Evolutionary conservation across 2,113 vertebrate species (phyloP), one percentile per base, ranked within the genome.

Genomic region (Corythornis madagascariensis): DNA sequence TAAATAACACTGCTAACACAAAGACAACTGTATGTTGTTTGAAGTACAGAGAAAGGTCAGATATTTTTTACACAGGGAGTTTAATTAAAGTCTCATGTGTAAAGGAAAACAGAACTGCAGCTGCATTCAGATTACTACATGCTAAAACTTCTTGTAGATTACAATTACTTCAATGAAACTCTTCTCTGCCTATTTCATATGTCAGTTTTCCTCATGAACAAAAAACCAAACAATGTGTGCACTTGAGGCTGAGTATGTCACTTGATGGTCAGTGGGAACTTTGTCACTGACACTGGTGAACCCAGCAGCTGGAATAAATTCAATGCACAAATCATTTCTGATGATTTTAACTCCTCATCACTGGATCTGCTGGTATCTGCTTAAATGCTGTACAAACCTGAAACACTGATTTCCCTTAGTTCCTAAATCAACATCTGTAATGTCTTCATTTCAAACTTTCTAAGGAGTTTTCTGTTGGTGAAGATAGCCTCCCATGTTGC

Each of bases 381-480:
- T 89, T 60, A 91, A 87, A 83, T 25, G 22, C 29, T 75, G 31
- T 25, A 84, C 31, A 89, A 72, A 74, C 18, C 9, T 28, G 25
- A 89, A 93, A 48, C 42, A 70, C 1, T 81, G 35, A 72, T 81
- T 74, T 91, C 43, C 35, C 69, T 65, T n/a, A 38, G 45, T 61
- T 75, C 35, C 42, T 65, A 60, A 52, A 53, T 33, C 55, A 87
- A 33, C 66, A 57, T 17, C 38, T 9, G 2, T 40, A 86, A 78
- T 63, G 33, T 72, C 47, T 92, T 90, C 48, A 88, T 74, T 74
- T 42, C 40, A 80, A 76, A 35, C 64, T 56, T 91, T 86, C 35
- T 66, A 20, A 66, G 57, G 48, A 45, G 11, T n/a, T 77, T 94
- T 87, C 59, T 66, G 8, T 40, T 60, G 1, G 1, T 52, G 43